Evolutionary conservation across 2,888 invertebrate genomes (phyloP).

Genomic region (Spicauda simplicius): DNA sequence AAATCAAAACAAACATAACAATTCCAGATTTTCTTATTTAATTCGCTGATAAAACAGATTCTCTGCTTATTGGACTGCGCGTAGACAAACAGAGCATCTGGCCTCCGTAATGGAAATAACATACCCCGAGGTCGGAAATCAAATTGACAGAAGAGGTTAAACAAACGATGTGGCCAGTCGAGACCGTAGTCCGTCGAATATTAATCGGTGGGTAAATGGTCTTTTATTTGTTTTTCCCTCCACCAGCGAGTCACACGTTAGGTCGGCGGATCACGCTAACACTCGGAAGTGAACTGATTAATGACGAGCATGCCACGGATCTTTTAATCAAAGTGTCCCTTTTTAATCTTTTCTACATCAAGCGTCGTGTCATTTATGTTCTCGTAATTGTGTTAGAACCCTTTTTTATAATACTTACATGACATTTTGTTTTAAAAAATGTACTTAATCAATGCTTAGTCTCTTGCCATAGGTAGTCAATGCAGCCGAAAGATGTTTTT

Average conservation of each 20-base stretch:
- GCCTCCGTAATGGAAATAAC: conserved; percentile 81
- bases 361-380: conserved; percentile 8
- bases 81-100: conserved; percentile 77
- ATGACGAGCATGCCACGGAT: conserved; percentile 29
- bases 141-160: conserved; percentile 84
- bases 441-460: too few relatives aligned
- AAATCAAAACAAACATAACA: conserved; percentile 16
- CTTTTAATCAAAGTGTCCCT: conserved; percentile 28
- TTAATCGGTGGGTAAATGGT: conserved; percentile 79
- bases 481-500: too few relatives aligned
- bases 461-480: too few relatives aligned
- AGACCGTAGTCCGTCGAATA: conserved; percentile 69
- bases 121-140: conserved; percentile 82
- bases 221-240: conserved; percentile 78
- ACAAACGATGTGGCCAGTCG: conserved; percentile 80
- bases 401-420: background rate
- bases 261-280: conserved; percentile 51
- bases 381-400: background rate
- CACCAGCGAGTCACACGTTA: conserved; percentile 51
- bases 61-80: conserved; percentile 66
- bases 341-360: conserved; percentile 19
- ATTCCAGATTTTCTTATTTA: conserved; percentile 34
- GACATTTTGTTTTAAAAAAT: too few relatives aligned
- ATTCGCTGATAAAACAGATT: conserved; percentile 60
- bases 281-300: conserved; percentile 40